Conservation (phyloP, 2,888 invertebrate species). For the Erebia epiphron region DNA sequence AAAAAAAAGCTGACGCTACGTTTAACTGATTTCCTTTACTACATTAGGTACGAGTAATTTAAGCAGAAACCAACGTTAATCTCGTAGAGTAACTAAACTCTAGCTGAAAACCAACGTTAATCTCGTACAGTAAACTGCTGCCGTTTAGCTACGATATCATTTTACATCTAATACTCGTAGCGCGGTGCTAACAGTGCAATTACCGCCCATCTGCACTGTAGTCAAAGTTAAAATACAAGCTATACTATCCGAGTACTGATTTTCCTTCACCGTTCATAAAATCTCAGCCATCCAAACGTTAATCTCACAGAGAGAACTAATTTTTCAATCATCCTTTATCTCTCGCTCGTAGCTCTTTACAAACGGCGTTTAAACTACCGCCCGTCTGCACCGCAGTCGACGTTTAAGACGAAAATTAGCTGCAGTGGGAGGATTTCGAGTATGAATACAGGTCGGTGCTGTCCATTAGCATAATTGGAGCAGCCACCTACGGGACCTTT, state of each 20-base stretch:
- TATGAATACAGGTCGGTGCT: slow-evolving; percentile 78
- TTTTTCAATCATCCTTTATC: neutral
- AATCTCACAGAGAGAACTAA: neutral
- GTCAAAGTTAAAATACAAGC: slow-evolving; percentile 57
- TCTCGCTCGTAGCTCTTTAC: neutral
- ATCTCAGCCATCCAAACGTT: neutral
- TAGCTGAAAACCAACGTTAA: neutral
- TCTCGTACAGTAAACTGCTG: neutral
- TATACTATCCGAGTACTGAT: too few relatives aligned
- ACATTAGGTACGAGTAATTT: neutral
- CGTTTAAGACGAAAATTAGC: slow-evolving; percentile 79
- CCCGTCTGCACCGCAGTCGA: slow-evolving; percentile 47
- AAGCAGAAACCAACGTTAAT: neutral
- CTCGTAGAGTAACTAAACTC: neutral
- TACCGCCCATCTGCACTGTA: slow-evolving; percentile 50
- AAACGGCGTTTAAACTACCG: slow-evolving; percentile 44
- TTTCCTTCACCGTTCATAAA: too few relatives aligned
- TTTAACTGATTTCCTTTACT: too few relatives aligned
- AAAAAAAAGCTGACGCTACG: too few relatives aligned
- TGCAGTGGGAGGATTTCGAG: slow-evolving; percentile 79
- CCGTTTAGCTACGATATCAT: too few relatives aligned
- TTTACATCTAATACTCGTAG: neutral
- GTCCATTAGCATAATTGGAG: slow-evolving; percentile 83
- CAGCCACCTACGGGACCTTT: slow-evolving; percentile 39
- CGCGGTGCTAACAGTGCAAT: slow-evolving; percentile 21